Evolutionary conservation across 2,113 vertebrate genomes (phyloP), one percentile per base, ranked within the genome.

Genomic region (Rafetus swinhoei): DNA sequence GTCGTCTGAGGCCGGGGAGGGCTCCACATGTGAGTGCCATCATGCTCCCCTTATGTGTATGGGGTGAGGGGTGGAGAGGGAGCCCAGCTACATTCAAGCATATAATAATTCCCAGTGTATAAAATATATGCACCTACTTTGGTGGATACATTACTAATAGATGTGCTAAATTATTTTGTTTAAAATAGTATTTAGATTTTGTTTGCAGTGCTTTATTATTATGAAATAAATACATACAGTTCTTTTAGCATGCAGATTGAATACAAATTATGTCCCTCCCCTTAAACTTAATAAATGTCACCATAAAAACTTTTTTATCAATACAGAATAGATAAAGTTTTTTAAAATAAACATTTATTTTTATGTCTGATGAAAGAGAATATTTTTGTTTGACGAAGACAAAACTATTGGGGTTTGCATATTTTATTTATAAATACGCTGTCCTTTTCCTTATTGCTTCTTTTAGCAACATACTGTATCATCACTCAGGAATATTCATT

Each of bases 171-270:
- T 79, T 95, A 84, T 87, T 89, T 92, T 95, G 27, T 93, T 94
- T 88, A 92, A 92, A 92, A 85, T 27, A 88, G 52, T 92, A 81
- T 82, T 94, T 57, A 39, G 22, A 52, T 16, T 90, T 91, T 87
- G 25, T 1, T 62, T 93, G 89, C 81, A 90, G 81, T 86, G 77
- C 6, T 82, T 90, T 62, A 62, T 3, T 88, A 53, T 90, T 92
- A 96, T 91, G 86, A 96, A 96, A 95, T 90, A 90, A 90, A 90
- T 54, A 85, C n/a, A 74, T 52, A 90, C 32, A 87, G 84, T 87
- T 27, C 45, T 50, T 92, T 18, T 52, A 54, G 25, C 7, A 85
- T 87, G 27, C 35, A 90, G 24, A n/a, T 16, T 81, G 89, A 90
- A 95, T 92, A 85, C 52, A 82, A 94, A 91, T 81, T 72, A 57